phyloP scores from a whole-genome alignment of 37 sponge, comb jelly and placozoan genomes.

The Oscarella lobularis region DNA sequence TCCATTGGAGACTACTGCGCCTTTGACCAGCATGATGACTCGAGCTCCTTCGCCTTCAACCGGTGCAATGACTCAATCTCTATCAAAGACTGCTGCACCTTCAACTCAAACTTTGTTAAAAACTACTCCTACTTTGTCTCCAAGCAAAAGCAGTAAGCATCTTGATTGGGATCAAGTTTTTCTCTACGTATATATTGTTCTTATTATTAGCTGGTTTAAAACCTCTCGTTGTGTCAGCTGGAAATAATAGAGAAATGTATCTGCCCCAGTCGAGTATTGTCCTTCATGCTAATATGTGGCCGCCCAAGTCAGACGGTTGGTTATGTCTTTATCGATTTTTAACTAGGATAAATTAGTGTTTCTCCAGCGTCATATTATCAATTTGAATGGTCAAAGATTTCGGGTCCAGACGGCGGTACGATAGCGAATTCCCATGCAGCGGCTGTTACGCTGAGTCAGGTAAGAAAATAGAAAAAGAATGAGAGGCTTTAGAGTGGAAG shows the following conservation, averaged over 20 bases:
- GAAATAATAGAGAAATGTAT: conserved; percentile 12
- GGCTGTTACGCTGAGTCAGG: not conserved
- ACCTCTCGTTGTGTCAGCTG: not conserved
- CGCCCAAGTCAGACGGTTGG: conserved; percentile 1
- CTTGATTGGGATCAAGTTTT: too few relatives aligned
- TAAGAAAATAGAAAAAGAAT: not conserved
- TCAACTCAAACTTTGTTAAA: too few relatives aligned
- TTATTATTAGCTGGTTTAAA: too few relatives aligned
- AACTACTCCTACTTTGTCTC: too few relatives aligned
- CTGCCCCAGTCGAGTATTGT: conserved; percentile 18
- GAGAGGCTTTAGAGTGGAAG: not conserved
- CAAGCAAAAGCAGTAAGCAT: too few relatives aligned
- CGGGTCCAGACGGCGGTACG: not conserved
- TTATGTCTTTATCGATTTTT: not conserved
- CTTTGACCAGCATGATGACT: too few relatives aligned
- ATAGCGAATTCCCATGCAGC: not conserved
- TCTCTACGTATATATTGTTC: too few relatives aligned
- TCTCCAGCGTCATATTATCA: not conserved
- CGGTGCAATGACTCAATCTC: too few relatives aligned
- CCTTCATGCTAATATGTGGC: conserved; percentile 33
- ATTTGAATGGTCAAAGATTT: not conserved
- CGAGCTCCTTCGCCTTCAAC: too few relatives aligned
- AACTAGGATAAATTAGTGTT: too few relatives aligned
- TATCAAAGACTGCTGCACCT: too few relatives aligned
- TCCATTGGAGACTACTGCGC: too few relatives aligned